Evolutionary conservation across 35 echinoderm and acorn worm genomes (phyloP).

Genomic region (Acanthaster planci): DNA sequence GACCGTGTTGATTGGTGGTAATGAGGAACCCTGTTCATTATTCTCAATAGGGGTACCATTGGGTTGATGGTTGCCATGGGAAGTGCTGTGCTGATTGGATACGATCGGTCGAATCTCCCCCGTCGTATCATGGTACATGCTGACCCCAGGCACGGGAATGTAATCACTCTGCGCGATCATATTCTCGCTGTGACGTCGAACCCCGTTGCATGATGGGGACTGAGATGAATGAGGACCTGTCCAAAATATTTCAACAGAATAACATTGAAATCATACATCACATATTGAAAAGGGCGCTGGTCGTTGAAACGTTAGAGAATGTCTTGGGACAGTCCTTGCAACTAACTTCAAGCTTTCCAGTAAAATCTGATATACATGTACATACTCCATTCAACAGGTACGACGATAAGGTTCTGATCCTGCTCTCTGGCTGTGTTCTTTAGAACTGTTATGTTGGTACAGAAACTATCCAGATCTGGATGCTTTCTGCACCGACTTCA

Average conservation of each 20-base stretch:
- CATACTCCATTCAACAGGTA: too few species aligned
- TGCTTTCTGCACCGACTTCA: too few species aligned
- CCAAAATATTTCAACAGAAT: not conserved
- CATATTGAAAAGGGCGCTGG: too few species aligned
- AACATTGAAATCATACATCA: not conserved
- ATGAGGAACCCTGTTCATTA: conserved; percentile 50
- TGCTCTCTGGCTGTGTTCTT: too few species aligned
- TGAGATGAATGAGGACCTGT: not conserved
- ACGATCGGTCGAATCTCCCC: not conserved
- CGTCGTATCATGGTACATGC: conserved; percentile 39
- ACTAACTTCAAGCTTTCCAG: too few species aligned
- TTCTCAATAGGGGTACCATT: conserved; percentile 30
- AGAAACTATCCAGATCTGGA: too few species aligned
- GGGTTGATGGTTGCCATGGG: not conserved
- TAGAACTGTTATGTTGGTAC: too few species aligned
- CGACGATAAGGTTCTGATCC: too few species aligned
- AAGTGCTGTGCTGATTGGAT: not conserved
- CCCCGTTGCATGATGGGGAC: conserved; percentile 36
- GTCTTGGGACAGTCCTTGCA: too few species aligned
- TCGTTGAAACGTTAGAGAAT: too few species aligned
- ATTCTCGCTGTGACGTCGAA: conserved; percentile 12
- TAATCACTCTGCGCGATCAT: not conserved
- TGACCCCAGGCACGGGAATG: conserved; percentile 19
- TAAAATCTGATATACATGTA: too few species aligned
- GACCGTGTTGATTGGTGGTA: conserved; percentile 78